phyloP scores from a whole-genome alignment of 2,888 invertebrate genomes.

The Exocentrus adspersus region DNA sequence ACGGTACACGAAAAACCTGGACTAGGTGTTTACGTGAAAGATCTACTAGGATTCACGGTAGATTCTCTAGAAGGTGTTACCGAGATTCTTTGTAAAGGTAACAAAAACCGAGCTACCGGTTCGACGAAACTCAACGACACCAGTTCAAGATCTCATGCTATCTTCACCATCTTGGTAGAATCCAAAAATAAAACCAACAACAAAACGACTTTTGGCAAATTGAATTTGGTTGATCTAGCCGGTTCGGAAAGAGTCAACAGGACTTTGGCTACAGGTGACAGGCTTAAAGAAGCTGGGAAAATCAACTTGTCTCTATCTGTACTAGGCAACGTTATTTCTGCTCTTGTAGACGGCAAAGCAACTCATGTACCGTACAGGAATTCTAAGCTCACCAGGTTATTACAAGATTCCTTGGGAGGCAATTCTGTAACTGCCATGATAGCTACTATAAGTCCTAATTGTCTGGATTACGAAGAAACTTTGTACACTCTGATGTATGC shows the following conservation, averaged over 20 bases:
- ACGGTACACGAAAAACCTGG: constrained; percentile 95
- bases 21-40: constrained; percentile 95
- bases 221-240: constrained; percentile 95
- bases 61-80: constrained; percentile 96
- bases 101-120: constrained; percentile 82
- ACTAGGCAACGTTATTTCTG: constrained; percentile 95
- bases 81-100: constrained; percentile 92
- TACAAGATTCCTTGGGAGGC: constrained; percentile 95
- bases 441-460: constrained; percentile 93
- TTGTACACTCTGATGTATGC: constrained; percentile 95
- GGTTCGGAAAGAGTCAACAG: constrained; percentile 97
- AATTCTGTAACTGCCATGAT: constrained; percentile 94
- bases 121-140: constrained; percentile 94
- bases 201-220: constrained; percentile 87
- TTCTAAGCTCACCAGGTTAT: constrained; percentile 91
- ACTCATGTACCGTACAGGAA: constrained; percentile 97
- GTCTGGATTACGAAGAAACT: constrained; percentile 93
- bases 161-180: constrained; percentile 96
- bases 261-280: constrained; percentile 89
- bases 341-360: constrained; percentile 93
- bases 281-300: constrained; percentile 94
- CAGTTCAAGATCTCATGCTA: constrained; percentile 95
- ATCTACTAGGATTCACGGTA: constrained; percentile 92
- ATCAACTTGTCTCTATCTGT: constrained; percentile 96
- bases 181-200: constrained; percentile 84